phyloP scores from a whole-genome alignment of 2,113 vertebrate species.

The Mormyrus lacerda region DNA sequence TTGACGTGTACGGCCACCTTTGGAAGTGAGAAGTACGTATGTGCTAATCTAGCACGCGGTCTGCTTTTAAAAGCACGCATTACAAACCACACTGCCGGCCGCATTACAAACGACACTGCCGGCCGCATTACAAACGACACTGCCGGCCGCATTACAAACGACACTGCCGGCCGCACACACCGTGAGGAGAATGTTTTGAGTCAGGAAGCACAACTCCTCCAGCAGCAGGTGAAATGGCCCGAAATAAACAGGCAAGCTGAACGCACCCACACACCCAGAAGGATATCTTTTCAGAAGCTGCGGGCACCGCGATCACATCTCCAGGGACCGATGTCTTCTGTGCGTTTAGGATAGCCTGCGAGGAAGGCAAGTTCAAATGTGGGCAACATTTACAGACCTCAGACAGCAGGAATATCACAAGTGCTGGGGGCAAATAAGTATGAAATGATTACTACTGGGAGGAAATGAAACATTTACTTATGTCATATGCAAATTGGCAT shows the following conservation, averaged over 20 bases:
- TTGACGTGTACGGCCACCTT: not conserved
- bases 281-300: conserved; percentile 74
- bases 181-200: not conserved
- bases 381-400: not conserved
- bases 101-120: not conserved
- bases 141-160: no score
- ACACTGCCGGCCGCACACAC: not conserved
- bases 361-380: not conserved
- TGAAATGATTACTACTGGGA: not conserved
- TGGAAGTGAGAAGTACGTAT: not conserved
- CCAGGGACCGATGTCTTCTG: conserved; percentile 69
- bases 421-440: not conserved
- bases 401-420: not conserved
- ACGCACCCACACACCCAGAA: conserved; percentile 35
- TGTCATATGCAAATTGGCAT: not conserved
- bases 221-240: not conserved
- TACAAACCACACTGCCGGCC: not conserved
- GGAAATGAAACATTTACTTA: not conserved
- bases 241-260: not conserved
- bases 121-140: not conserved
- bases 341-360: conserved; percentile 61
- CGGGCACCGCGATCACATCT: conserved; percentile 61
- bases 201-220: not conserved
- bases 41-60: not conserved
- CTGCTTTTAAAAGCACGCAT: not conserved